phyloP scores from a whole-genome alignment of 1,140 invertebrate species.

The Drosophila malerkotliana region DNA sequence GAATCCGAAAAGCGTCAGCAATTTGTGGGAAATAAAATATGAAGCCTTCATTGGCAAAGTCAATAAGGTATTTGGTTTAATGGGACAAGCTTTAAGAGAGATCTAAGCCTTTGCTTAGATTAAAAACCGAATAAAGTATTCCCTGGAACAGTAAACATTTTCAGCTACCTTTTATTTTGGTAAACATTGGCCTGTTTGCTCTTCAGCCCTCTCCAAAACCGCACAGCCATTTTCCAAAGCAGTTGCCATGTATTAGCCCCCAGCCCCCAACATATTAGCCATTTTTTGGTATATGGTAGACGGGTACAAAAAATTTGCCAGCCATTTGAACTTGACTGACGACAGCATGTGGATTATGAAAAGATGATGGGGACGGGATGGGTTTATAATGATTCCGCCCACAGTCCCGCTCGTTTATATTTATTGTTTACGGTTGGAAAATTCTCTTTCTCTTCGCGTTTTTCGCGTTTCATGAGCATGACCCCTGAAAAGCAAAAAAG shows the following conservation, averaged over 20 bases:
- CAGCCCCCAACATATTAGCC: slow-evolving; percentile 28
- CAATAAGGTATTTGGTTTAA: neutral
- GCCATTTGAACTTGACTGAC: slow-evolving; percentile 57
- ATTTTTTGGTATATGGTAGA: slow-evolving; percentile 38
- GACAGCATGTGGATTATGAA: slow-evolving; percentile 42
- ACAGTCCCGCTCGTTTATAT: slow-evolving; percentile 48
- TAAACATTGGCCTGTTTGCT: slow-evolving; percentile 19
- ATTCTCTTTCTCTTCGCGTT: slow-evolving; percentile 36
- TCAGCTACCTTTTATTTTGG: slow-evolving; percentile 16
- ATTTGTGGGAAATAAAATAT: slow-evolving; percentile 10
- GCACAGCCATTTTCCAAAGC: slow-evolving; percentile 7
- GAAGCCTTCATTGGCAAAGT: neutral
- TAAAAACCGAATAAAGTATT: slow-evolving; percentile 3
- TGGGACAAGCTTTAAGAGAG: neutral
- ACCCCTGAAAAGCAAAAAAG: slow-evolving; percentile 8
- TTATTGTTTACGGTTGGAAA: slow-evolving; percentile 68
- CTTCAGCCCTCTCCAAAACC: neutral
- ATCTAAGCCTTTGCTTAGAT: neutral
- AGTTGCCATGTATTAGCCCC: slow-evolving; percentile 9
- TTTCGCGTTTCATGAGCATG: slow-evolving; percentile 62
- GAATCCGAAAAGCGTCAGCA: slow-evolving; percentile 1
- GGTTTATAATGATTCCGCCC: slow-evolving; percentile 40
- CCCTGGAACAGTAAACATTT: neutral
- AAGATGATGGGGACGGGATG: slow-evolving; percentile 18
- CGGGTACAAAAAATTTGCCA: slow-evolving; percentile 42